These are phyloP conservation scores for Yponomeuta plumbellus DNA, from an alignment of 2,888 invertebrate species.

Conservation along the genomic window DNA sequence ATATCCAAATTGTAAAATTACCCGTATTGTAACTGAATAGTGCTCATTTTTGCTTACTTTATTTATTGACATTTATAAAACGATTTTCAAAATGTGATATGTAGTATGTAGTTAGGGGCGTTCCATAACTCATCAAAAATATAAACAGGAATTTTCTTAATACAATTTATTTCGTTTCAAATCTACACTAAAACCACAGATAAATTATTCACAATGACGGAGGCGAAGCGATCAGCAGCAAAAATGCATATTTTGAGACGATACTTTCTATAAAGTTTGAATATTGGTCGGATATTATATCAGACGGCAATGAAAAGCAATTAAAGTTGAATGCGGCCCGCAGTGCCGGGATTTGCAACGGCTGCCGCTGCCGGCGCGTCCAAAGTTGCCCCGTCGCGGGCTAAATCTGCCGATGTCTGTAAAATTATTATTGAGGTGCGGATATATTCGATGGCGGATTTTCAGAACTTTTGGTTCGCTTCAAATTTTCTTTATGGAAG, in stretches of 20 bases:
- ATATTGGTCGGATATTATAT: conserved; percentile 10
- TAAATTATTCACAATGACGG: background rate
- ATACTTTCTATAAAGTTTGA: background rate
- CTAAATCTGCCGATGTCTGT: conserved; percentile 19
- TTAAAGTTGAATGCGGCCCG: conserved; percentile 42
- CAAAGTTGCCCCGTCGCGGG: conserved; percentile 17
- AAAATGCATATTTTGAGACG: background rate
- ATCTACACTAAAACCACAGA: too few relatives aligned
- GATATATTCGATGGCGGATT: conserved; percentile 16
- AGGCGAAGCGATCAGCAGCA: background rate
- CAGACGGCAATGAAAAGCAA: conserved; percentile 50
- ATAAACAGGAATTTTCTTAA: too few relatives aligned
- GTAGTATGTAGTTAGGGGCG: too few relatives aligned
- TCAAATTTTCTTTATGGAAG: background rate
- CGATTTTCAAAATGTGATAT: too few relatives aligned
- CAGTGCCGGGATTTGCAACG: conserved; percentile 42
- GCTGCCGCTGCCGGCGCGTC: conserved; percentile 24
- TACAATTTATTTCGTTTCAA: too few relatives aligned
- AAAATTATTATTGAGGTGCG: conserved; percentile 19
- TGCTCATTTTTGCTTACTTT: too few relatives aligned
- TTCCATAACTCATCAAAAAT: too few relatives aligned
- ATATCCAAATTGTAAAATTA: too few relatives aligned
- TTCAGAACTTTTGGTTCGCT: conserved; percentile 9
- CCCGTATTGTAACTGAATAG: too few relatives aligned
- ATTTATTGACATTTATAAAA: too few relatives aligned